Conservation (phyloP, 2,888 invertebrate genomes). For the Beris morrisii region DNA sequence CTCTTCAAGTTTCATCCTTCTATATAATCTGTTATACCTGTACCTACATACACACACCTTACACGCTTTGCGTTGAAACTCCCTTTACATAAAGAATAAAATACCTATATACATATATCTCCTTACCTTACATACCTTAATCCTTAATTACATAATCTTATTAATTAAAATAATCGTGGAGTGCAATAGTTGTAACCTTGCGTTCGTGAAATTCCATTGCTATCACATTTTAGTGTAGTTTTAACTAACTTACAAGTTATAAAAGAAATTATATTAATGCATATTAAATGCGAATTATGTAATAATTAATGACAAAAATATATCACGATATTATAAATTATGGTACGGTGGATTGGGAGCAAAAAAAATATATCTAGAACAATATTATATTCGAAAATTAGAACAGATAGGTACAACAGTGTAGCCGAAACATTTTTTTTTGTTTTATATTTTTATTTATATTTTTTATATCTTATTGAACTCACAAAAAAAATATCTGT, state of each 20-base stretch:
- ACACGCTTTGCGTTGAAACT: background rate
- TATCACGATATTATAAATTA: constrained; percentile 5
- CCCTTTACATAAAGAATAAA: background rate
- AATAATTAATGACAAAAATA: constrained; percentile 11
- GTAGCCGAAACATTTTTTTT: no score
- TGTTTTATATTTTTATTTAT: no score
- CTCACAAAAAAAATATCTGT: no score
- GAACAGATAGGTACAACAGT: no score
- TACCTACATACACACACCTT: background rate
- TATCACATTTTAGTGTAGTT: constrained; percentile 17
- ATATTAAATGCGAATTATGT: constrained; percentile 5
- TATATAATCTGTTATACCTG: no score
- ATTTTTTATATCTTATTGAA: no score
- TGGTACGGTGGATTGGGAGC: constrained; percentile 31
- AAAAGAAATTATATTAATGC: constrained; percentile 5
- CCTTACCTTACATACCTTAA: no score
- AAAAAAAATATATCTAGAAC: constrained; percentile 25
- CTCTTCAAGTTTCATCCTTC: no score
- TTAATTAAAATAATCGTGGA: background rate
- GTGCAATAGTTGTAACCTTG: constrained; percentile 16
- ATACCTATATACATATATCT: no score
- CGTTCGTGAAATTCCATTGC: constrained; percentile 27
- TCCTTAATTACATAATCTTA: no score
- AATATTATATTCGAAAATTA: constrained; percentile 19
- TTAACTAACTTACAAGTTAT: constrained; percentile 19